Conservation (phyloP, 2,797 vertebrate species). For the Synanceia verrucosa region DNA sequence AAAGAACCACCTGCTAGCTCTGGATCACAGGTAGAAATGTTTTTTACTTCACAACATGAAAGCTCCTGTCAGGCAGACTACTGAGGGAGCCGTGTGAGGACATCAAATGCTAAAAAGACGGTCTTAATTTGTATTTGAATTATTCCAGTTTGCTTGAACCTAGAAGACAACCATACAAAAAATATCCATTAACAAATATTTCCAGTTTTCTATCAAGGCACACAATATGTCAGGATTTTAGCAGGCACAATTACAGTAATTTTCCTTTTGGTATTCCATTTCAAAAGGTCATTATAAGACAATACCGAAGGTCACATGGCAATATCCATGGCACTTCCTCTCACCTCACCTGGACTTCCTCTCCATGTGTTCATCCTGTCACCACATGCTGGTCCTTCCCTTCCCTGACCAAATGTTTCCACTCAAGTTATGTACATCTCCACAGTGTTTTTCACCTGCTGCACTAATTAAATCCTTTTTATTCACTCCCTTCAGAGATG, state of each 20-base stretch:
- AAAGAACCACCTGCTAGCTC: conserved; percentile 53
- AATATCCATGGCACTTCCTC: conserved; percentile 59
- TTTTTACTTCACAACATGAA: conserved; percentile 58
- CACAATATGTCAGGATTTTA: conserved; percentile 10
- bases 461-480: conserved; percentile 54
- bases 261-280: conserved; percentile 35
- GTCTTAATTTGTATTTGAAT: conserved; percentile 57
- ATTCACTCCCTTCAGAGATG: conserved; percentile 46
- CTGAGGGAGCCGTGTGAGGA: conserved; percentile 38
- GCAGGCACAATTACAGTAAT: conserved; percentile 12
- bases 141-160: conserved; percentile 23
- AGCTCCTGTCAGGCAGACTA: conserved; percentile 38
- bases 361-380: conserved; percentile 49
- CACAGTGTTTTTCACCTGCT: conserved; percentile 41
- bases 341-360: conserved; percentile 66
- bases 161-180: conserved; percentile 29
- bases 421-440: conserved; percentile 29
- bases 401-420: conserved; percentile 61
- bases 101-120: conserved; percentile 55
- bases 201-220: conserved; percentile 19
- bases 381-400: conserved; percentile 52
- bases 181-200: conserved; percentile 31
- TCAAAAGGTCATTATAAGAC: conserved; percentile 55
- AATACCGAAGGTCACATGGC: conserved; percentile 56
- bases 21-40: conserved; percentile 56